A percentile compares a stretch with the other conserved stretches of the same genome.
phyloP scores from a whole-genome alignment of 2,797 vertebrate genomes.

The Cyprinella venusta region DNA sequence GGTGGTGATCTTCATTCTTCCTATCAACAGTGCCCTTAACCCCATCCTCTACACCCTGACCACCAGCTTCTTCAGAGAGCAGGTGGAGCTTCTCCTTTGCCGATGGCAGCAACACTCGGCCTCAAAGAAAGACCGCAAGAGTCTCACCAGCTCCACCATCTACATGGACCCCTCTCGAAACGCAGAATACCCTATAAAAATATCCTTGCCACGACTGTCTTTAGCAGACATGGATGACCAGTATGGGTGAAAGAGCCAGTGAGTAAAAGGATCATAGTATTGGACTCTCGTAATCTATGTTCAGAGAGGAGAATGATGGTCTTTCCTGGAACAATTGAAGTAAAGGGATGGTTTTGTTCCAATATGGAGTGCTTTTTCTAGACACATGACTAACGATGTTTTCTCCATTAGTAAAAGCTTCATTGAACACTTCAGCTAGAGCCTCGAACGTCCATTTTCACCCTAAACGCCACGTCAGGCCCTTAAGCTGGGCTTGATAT shows the following conservation, averaged over 20 bases:
- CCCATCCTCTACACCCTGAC: constrained; percentile 83
- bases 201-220: constrained; percentile 70
- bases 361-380: neutral
- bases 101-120: constrained; percentile 74
- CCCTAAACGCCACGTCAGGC: neutral
- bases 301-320: neutral
- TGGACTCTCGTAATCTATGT: constrained; percentile 15
- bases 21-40: constrained; percentile 85
- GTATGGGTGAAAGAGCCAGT: constrained; percentile 67
- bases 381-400: neutral
- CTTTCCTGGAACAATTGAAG: neutral
- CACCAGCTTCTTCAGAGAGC: constrained; percentile 85
- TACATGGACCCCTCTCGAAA: constrained; percentile 68
- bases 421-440: constrained; percentile 1
- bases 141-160: constrained; percentile 74
- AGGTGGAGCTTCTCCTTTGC: constrained; percentile 80
- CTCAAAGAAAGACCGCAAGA: constrained; percentile 77
- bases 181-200: constrained; percentile 67
- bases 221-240: constrained; percentile 66
- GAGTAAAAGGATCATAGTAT: neutral
- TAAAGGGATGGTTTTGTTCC: neutral
- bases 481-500: neutral
- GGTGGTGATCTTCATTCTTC: constrained; percentile 84
- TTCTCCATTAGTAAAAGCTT: neutral
- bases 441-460: neutral